Percentiles rank a stretch among this genome's conserved stretches.
phyloP scores from a whole-genome alignment of 2,797 vertebrate species.

The Babyrousa celebensis region DNA sequence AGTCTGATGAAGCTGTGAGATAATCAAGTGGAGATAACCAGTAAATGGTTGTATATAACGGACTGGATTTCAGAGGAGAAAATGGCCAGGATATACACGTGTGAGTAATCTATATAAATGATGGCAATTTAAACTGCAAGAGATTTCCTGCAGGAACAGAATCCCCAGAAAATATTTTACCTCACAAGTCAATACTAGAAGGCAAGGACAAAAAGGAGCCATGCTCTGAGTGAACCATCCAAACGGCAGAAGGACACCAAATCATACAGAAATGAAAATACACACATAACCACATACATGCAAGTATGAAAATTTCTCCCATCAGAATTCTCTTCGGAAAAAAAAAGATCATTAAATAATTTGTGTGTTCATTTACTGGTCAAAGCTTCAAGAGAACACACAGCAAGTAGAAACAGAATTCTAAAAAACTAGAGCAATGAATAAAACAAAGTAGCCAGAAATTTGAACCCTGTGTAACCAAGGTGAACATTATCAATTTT shows the following conservation, averaged over 20 bases:
- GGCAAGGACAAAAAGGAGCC: conserved; percentile 3
- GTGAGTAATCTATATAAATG: neutral
- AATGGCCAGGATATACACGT: neutral
- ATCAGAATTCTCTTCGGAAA: neutral
- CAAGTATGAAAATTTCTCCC: neutral
- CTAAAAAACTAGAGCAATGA: neutral
- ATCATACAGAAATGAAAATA: conserved; percentile 40
- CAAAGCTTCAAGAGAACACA: conserved; percentile 58
- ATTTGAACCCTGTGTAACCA: neutral
- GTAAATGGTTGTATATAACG: neutral
- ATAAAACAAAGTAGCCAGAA: conserved; percentile 51
- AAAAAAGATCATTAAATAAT: conserved; percentile 40
- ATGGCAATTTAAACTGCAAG: conserved; percentile 51
- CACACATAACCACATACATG: neutral
- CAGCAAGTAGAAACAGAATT: neutral
- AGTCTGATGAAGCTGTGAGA: neutral
- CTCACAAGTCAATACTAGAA: neutral
- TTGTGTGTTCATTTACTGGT: neutral
- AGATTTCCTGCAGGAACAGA: conserved; percentile 39
- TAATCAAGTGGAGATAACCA: neutral
- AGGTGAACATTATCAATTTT: neutral
- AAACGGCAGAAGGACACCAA: neutral
- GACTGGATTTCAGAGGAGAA: neutral
- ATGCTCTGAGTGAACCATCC: neutral
- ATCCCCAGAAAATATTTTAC: neutral